Evolutionary conservation across 2,113 vertebrate genomes (phyloP), one percentile per base, ranked within the genome.

Genomic region (Edolisoma coerulescens): DNA sequence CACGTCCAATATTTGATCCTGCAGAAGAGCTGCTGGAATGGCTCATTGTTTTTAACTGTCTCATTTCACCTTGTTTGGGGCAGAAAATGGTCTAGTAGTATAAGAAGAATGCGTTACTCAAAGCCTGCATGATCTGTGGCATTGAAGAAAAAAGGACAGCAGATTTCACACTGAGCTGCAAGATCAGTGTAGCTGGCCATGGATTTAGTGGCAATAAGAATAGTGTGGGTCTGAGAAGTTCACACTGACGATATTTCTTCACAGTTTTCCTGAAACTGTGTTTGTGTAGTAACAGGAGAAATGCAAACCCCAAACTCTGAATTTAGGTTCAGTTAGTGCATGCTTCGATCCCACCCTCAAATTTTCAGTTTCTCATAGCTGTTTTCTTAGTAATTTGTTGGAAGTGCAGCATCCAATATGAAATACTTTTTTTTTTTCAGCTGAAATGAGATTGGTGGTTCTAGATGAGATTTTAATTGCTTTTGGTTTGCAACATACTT

Each of bases 391-490:
- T n/a, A 49, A 57, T 12, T 10, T 79, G 42, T 83, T 90, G 50
- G 70, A 94, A 94, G 28, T 53, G 63, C 70, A 60, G 67, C 59
- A 65, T 88, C 63, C n/a, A 7, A 23, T 37, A 84, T 74, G 54
- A 88, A 88, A 61, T 47, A 13, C 6, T 0, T 13, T 45, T 20
- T 27, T 33, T 37, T 21, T 53, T 65, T 20, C 35, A 86, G 32
- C 44, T 87, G 56, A 85, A 94, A 89, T 75, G 61, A 78, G 70
- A 80, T 83, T 54, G 87, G 93, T 89, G 81, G 77, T 93, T 89
- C 64, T 71, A 86, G 45, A 73, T 3, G 41, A 89, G 78, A 37
- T 96, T 68, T 91, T 95, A 95, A 95, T 96, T 94, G 74, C 74
- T 89, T 95, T 93, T 95, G 53, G 60, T 85, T 89, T 65, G 65